These are phyloP conservation scores for Amiota minor DNA, from an alignment of 2,888 invertebrate species.

Conservation along the genomic window DNA sequence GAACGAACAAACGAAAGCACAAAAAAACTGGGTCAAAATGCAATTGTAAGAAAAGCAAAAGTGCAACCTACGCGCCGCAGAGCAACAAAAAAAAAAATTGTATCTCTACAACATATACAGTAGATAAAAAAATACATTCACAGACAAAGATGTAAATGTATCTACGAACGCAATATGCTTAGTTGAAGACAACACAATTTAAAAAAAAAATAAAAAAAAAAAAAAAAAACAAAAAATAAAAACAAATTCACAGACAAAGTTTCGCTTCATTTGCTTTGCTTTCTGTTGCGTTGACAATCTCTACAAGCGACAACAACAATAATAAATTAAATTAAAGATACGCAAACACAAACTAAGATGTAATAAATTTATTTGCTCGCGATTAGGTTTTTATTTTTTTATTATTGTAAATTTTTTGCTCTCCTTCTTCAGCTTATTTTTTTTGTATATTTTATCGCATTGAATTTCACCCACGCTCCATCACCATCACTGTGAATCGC, in stretches of 20 bases:
- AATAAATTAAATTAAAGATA: background rate
- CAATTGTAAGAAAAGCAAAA: slow-evolving; percentile 37
- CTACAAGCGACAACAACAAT: slow-evolving; percentile 5
- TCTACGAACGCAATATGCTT: background rate
- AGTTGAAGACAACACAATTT: too few species aligned
- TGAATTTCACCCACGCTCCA: slow-evolving; percentile 60
- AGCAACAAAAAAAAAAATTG: background rate
- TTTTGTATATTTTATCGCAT: slow-evolving; percentile 18
- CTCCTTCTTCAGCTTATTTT: background rate
- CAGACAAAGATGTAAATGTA: background rate
- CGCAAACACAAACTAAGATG: background rate
- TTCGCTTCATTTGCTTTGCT: slow-evolving; percentile 25
- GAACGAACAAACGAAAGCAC: slow-evolving; percentile 45
- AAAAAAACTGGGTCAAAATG: slow-evolving; percentile 63
- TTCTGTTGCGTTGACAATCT: background rate
- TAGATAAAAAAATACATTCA: background rate
- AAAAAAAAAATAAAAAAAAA: too few species aligned
- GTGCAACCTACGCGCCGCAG: background rate
- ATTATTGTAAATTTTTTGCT: background rate
- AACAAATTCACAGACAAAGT: background rate
- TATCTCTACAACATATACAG: background rate
- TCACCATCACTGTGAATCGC: background rate
- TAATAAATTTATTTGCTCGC: slow-evolving; percentile 7
- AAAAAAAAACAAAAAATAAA: background rate
- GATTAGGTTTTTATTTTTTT: background rate